These are phyloP conservation scores for Allygus modestus DNA, from an alignment of 2,888 invertebrate species.

Conservation along the genomic window DNA sequence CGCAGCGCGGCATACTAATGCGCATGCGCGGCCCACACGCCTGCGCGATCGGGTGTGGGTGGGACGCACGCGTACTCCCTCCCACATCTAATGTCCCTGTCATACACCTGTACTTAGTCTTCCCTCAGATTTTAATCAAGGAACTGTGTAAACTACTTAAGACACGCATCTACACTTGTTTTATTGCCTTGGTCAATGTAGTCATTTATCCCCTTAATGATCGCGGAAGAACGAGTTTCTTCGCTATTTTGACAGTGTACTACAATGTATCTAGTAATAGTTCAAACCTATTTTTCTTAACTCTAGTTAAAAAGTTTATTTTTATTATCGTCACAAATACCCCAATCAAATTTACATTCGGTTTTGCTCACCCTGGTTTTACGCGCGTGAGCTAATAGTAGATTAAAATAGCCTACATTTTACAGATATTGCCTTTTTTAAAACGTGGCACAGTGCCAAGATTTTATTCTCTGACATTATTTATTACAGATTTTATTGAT, in stretches of 20 bases:
- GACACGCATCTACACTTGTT: slow-evolving; percentile 48
- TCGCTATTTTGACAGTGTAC: background rate
- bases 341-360: too few relatives aligned
- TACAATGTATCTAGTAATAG: too few relatives aligned
- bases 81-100: slow-evolving; percentile 36
- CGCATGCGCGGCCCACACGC: slow-evolving; percentile 7
- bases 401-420: too few relatives aligned
- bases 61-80: background rate
- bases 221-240: slow-evolving; percentile 30
- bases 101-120: slow-evolving; percentile 52
- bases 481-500: too few relatives aligned
- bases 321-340: too few relatives aligned
- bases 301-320: too few relatives aligned
- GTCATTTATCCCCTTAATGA: slow-evolving; percentile 39
- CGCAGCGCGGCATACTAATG: slow-evolving; percentile 46
- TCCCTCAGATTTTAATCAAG: slow-evolving; percentile 49
- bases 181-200: slow-evolving; percentile 27
- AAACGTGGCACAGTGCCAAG: too few relatives aligned
- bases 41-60: background rate
- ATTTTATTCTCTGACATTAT: too few relatives aligned
- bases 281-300: too few relatives aligned
- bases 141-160: slow-evolving; percentile 52
- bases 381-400: too few relatives aligned
- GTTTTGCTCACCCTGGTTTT: too few relatives aligned
- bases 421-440: too few relatives aligned